Evolutionary conservation across 2,113 vertebrate genomes (phyloP).

Genomic region (Pygathrix nemaeus): DNA sequence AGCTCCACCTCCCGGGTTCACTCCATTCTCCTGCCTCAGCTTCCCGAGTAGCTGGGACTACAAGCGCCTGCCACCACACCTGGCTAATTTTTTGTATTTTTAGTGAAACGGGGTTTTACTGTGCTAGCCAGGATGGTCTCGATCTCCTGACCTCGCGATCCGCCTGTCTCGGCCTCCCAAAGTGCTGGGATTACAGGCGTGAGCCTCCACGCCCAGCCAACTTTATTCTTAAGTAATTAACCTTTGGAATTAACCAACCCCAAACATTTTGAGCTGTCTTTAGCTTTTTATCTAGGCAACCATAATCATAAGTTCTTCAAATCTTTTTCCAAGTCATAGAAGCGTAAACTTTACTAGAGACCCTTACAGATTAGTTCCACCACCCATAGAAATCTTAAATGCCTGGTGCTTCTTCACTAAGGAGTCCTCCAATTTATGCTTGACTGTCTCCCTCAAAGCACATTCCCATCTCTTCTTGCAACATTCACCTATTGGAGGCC

Average conservation of each 20-base stretch:
- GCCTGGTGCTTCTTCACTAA: not conserved
- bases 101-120: no score
- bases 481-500: not conserved
- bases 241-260: not conserved
- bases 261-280: not conserved
- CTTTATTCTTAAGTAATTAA: not conserved
- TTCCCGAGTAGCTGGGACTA: no score
- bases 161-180: no score
- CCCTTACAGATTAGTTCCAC: not conserved
- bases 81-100: no score
- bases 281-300: not conserved
- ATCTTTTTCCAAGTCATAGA: not conserved
- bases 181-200: no score
- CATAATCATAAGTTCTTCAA: not conserved
- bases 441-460: not conserved
- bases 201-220: no score
- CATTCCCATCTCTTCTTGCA: not conserved
- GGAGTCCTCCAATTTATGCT: not conserved
- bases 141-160: no score
- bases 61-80: no score
- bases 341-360: not conserved
- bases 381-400: not conserved
- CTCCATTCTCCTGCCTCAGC: no score
- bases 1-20: no score
- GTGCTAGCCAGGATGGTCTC: no score